Conservation (phyloP, 2,797 vertebrate species). For the Hyperoplus lanceolatus region DNA sequence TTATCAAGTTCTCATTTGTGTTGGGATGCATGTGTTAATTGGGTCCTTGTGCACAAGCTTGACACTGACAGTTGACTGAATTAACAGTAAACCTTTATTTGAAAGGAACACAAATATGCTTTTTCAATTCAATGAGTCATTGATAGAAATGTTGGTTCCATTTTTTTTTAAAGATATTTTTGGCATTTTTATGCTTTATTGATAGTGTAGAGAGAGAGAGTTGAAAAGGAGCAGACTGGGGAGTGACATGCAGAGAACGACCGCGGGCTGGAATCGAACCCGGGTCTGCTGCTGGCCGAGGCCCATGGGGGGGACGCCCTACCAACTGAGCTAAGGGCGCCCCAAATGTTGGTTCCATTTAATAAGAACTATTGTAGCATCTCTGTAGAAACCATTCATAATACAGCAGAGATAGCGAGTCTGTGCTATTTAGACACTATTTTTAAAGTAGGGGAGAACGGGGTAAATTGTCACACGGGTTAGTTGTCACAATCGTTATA, state of each 20-base stretch:
- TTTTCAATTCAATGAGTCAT: slow-evolving; percentile 54
- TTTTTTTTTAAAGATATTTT: too few relatives aligned
- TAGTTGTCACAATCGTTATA: too few relatives aligned
- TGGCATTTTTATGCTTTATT: too few relatives aligned
- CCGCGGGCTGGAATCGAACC: too few relatives aligned
- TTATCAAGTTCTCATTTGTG: slow-evolving; percentile 25
- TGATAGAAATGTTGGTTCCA: slow-evolving; percentile 37
- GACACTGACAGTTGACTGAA: slow-evolving; percentile 44
- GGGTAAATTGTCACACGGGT: too few relatives aligned
- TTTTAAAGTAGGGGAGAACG: slow-evolving; percentile 21
- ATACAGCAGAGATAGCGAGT: slow-evolving; percentile 30
- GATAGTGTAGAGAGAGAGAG: too few relatives aligned
- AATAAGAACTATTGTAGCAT: slow-evolving; percentile 53
- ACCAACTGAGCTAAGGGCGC: too few relatives aligned
- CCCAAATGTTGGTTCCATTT: slow-evolving; percentile 22
- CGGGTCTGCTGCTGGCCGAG: too few relatives aligned
- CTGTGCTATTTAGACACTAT: slow-evolving; percentile 37
- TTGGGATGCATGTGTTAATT: slow-evolving; percentile 30
- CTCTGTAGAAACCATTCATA: slow-evolving; percentile 43
- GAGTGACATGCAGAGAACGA: too few relatives aligned
- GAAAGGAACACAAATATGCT: slow-evolving; percentile 46
- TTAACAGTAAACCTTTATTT: slow-evolving; percentile 27
- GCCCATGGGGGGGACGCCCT: too few relatives aligned
- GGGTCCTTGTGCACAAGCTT: slow-evolving; percentile 24
- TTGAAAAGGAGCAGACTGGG: too few relatives aligned